Conservation (phyloP, 2,113 vertebrate species). For the Motacilla tschutschensis region DNA sequence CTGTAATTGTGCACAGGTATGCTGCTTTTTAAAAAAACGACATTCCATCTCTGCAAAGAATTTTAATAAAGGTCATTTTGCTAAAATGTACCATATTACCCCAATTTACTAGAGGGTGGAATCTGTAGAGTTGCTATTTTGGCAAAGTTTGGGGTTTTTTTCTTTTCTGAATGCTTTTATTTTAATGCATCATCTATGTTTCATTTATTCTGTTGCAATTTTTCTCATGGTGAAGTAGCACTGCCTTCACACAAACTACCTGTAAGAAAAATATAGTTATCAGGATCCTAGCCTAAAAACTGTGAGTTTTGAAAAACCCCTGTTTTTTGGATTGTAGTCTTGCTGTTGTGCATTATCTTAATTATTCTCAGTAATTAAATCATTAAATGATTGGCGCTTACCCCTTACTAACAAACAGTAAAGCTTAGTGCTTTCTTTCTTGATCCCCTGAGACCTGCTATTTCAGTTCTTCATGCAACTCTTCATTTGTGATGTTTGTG, state of each 20-base stretch:
- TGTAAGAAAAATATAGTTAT: not conserved
- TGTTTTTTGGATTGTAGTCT: not conserved
- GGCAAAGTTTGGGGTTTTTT: not conserved
- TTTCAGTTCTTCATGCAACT: slow-evolving; percentile 10
- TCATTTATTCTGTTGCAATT: not conserved
- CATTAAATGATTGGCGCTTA: slow-evolving; percentile 63
- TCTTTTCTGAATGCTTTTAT: not conserved
- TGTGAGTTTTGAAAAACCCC: slow-evolving; percentile 35
- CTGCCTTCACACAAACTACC: not conserved
- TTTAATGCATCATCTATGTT: not conserved
- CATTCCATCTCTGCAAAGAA: not conserved
- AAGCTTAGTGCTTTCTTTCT: slow-evolving; percentile 24
- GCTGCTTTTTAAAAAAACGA: not conserved
- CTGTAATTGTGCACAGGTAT: not conserved
- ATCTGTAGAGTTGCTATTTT: not conserved
- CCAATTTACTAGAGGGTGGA: not conserved
- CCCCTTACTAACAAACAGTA: slow-evolving; percentile 40
- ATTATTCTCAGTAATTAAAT: slow-evolving; percentile 67
- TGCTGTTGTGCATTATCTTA: slow-evolving; percentile 59
- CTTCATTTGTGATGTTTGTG: not conserved
- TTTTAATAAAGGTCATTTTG: accelerated
- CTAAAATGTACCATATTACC: not conserved
- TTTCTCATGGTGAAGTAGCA: not conserved
- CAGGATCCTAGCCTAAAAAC: not conserved
- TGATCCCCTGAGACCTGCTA: slow-evolving; percentile 10